Percentiles rank a stretch among this genome's conserved stretches.
phyloP scores from a whole-genome alignment of 2,888 invertebrate genomes.

The Drosophila macrothrix region DNA sequence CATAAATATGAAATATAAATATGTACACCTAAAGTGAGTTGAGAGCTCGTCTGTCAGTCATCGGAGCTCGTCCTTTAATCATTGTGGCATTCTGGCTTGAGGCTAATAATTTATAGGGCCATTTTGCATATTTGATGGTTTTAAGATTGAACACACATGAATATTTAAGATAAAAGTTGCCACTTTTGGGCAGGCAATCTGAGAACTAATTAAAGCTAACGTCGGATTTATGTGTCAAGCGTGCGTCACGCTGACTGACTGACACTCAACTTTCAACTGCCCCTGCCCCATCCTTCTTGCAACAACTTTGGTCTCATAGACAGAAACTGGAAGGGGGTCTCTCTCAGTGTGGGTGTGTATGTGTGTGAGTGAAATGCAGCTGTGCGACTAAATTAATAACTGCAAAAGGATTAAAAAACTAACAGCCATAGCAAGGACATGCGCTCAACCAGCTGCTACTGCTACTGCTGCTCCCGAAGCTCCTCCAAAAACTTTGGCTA shows the following conservation, averaged over 20 bases:
- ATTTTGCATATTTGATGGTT: constrained; percentile 32
- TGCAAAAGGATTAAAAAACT: constrained; percentile 76
- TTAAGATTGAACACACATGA: constrained; percentile 38
- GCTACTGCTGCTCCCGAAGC: constrained; percentile 14
- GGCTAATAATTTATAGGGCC: constrained; percentile 8
- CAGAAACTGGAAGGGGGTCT: not conserved
- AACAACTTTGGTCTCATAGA: constrained; percentile 37
- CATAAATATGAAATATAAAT: not conserved
- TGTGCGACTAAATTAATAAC: constrained; percentile 80
- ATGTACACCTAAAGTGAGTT: not conserved
- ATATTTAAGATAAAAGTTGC: constrained; percentile 58
- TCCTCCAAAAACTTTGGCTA: constrained; percentile 51
- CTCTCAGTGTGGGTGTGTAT: not conserved
- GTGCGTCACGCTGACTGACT: constrained; percentile 55
- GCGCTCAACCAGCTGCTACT: constrained; percentile 38
- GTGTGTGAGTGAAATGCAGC: constrained; percentile 65
- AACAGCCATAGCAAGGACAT: constrained; percentile 72
- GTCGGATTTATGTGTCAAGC: constrained; percentile 67
- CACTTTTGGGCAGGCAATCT: constrained; percentile 41
- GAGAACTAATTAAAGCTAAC: constrained; percentile 71
- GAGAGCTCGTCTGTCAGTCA: constrained; percentile 5
- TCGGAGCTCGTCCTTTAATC: not conserved
- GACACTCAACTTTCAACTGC: constrained; percentile 17
- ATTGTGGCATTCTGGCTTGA: not conserved
- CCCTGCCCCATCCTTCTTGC: constrained; percentile 20